A percentile compares a stretch with the other conserved stretches of the same genome.
Evolutionary conservation across 2,113 vertebrate species (phyloP).

Genomic region (Microtus richardsoni): DNA sequence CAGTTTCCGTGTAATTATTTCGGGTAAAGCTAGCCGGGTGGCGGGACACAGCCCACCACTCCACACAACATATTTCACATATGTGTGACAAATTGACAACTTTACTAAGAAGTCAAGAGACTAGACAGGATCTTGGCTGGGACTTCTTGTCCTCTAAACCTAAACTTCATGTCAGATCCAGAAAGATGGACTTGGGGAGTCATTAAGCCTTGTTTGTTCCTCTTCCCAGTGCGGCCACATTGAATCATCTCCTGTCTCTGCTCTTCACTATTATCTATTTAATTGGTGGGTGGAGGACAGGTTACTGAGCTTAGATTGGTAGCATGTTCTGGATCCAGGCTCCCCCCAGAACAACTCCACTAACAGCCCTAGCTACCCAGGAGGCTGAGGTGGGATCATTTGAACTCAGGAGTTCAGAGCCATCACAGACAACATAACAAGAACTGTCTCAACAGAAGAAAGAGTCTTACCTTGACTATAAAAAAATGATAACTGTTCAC

Average conservation of each 20-base stretch:
- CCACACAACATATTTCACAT: not conserved
- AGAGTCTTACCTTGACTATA: not conserved
- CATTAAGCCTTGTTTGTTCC: not conserved
- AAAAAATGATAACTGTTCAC: not conserved
- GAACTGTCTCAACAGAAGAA: not conserved
- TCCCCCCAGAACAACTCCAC: not conserved
- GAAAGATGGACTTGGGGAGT: not conserved
- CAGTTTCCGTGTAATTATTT: no score
- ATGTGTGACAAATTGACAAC: not conserved
- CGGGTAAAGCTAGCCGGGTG: no score
- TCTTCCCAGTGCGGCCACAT: not conserved
- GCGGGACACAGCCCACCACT: no score
- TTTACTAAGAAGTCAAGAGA: not conserved
- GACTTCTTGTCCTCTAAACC: not conserved
- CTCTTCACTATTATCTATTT: not conserved
- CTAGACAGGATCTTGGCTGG: not conserved
- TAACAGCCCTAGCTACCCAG: not conserved
- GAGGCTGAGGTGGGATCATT: not conserved
- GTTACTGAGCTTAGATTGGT: not conserved
- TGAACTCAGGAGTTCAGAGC: not conserved
- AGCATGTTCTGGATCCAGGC: not conserved
- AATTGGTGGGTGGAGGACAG: not conserved
- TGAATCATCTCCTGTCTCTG: not conserved
- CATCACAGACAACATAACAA: not conserved
- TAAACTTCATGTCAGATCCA: not conserved